These are phyloP conservation scores for Hestina assimilis DNA, from an alignment of 1,140 invertebrate genomes.

Conservation along the genomic window DNA sequence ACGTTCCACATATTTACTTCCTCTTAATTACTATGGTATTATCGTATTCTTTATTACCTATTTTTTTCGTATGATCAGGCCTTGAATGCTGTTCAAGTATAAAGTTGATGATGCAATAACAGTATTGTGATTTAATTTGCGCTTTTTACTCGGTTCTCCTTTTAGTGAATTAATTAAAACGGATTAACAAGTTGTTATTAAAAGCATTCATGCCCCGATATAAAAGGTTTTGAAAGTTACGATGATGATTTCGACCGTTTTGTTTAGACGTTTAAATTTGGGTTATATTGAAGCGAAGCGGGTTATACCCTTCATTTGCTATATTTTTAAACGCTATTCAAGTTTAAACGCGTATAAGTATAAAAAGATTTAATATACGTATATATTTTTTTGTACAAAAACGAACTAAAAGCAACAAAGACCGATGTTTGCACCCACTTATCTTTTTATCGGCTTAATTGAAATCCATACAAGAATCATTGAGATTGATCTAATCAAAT, in stretches of 20 bases:
- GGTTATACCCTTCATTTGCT: neutral
- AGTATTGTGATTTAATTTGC: constrained; percentile 21
- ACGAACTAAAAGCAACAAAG: constrained; percentile 38
- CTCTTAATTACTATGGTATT: constrained; percentile 69
- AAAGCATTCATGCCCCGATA: constrained; percentile 17
- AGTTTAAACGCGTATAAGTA: neutral
- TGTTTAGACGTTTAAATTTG: neutral
- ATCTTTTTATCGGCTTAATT: constrained; percentile 72
- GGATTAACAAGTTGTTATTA: constrained; percentile 27
- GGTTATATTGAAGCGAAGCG: neutral
- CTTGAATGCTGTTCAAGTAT: constrained; percentile 27
- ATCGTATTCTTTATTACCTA: constrained; percentile 62
- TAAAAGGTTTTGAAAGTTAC: constrained; percentile 9
- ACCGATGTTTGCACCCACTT: constrained; percentile 61
- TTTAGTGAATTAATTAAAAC: constrained; percentile 27
- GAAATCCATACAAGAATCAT: constrained; percentile 73
- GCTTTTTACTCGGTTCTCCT: constrained; percentile 12
- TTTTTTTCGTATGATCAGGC: constrained; percentile 55
- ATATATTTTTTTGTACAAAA: constrained; percentile 18
- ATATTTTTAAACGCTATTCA: neutral
- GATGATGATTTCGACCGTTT: neutral
- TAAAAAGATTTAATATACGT: neutral
- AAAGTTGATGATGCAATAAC: constrained; percentile 34
- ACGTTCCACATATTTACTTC: constrained; percentile 63
- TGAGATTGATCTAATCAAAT: constrained; percentile 74